Evolutionary conservation across 64 coral and sea anemone species (phyloP).

Genomic region (Stylophora pistillata): DNA sequence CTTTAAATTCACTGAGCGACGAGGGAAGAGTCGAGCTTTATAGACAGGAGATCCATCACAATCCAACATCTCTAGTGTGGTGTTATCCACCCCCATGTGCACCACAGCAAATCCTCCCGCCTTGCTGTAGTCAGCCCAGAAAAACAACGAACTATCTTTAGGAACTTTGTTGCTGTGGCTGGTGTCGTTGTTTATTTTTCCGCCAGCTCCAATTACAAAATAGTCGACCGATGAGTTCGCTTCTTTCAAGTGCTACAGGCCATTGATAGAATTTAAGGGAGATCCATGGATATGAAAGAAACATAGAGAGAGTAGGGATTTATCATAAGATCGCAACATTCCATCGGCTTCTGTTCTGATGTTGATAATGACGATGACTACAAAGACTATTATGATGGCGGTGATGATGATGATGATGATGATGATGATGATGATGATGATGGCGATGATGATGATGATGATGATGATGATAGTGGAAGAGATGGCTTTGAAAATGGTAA

Average conservation of each 20-base stretch:
- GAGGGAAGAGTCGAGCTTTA: not conserved
- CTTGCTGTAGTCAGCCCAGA: slow-evolving; percentile 63
- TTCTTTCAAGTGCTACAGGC: slow-evolving; percentile 79
- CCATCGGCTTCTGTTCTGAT: too few relatives aligned
- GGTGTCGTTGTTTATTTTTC: slow-evolving; percentile 23
- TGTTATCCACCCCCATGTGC: slow-evolving; percentile 27
- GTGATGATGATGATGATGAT: not conserved
- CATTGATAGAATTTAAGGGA: not conserved
- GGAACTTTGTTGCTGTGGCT: slow-evolving; percentile 47
- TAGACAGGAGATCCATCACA: slow-evolving; percentile 22
- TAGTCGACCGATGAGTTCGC: slow-evolving; percentile 65
- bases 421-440: not conserved
- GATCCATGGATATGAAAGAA: not conserved
- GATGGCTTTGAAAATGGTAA: too few relatives aligned
- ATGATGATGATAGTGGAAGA: not conserved
- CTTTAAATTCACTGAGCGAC: too few relatives aligned
- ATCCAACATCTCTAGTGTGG: slow-evolving; percentile 62
- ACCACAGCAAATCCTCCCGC: slow-evolving; percentile 74
- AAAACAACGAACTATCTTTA: slow-evolving; percentile 56
- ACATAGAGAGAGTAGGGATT: not conserved
- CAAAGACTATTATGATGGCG: not conserved
- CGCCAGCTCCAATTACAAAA: slow-evolving; percentile 77
- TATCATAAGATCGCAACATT: too few relatives aligned
- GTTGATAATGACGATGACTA: too few relatives aligned
- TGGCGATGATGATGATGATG: not conserved